Percentiles rank a stretch among this genome's conserved stretches.
Conservation (phyloP, 1,140 invertebrate species). For the Drosophila simulans region DNA sequence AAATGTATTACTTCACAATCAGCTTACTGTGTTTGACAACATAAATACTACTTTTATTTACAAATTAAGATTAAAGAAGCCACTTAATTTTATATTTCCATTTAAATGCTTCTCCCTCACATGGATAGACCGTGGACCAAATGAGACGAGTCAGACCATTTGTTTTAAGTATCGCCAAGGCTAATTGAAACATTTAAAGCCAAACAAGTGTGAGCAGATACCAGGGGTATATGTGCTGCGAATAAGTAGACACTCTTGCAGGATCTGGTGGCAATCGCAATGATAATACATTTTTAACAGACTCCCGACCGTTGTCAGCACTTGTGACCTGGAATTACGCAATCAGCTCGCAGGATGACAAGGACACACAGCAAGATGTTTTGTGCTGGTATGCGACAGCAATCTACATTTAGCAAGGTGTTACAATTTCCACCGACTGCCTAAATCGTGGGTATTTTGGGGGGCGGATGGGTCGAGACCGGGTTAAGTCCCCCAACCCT, state of each 20-base stretch:
- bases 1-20: too few relatives aligned
- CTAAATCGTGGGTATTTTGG: background rate
- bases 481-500: slow-evolving; percentile 18
- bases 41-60: too few relatives aligned
- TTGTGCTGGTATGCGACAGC: slow-evolving; percentile 27
- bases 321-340: slow-evolving; percentile 63
- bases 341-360: slow-evolving; percentile 35
- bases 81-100: too few relatives aligned
- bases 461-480: background rate
- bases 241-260: slow-evolving; percentile 20
- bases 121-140: background rate
- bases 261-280: slow-evolving; percentile 39
- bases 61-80: too few relatives aligned
- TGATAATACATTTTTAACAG: slow-evolving; percentile 69
- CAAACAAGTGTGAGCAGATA: slow-evolving; percentile 31
- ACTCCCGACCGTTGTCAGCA: slow-evolving; percentile 56
- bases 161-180: slow-evolving; percentile 2
- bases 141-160: slow-evolving; percentile 9
- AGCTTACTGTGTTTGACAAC: too few relatives aligned
- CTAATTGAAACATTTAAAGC: slow-evolving; percentile 49
- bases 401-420: slow-evolving; percentile 8
- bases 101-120: background rate
- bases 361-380: slow-evolving; percentile 36
- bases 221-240: slow-evolving; percentile 4
- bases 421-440: slow-evolving; percentile 28